Conservation (phyloP, 2,797 vertebrate genomes). For the Podargus strigoides region DNA sequence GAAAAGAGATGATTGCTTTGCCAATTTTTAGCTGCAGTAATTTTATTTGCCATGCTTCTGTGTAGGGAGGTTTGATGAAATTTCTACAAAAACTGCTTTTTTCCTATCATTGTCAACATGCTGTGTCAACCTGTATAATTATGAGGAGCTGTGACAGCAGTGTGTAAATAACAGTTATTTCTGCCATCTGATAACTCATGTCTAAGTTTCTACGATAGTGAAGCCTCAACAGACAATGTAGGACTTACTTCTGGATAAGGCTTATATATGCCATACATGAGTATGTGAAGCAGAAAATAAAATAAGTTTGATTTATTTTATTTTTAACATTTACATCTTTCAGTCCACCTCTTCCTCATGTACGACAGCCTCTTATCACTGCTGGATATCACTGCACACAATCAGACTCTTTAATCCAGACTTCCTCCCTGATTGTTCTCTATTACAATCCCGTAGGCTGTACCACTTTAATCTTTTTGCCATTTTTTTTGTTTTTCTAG, state of each 20-base stretch:
- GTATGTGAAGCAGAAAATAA: not conserved
- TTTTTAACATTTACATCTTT: not conserved
- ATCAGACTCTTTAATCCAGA: not conserved
- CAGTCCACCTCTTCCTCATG: not conserved
- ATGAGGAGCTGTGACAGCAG: constrained; percentile 19
- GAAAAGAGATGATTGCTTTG: not conserved
- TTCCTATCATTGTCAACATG: constrained; percentile 6
- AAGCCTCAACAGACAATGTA: not conserved
- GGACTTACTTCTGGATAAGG: not conserved
- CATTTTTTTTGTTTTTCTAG: not conserved
- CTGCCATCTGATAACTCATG: constrained; percentile 12
- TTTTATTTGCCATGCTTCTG: not conserved
- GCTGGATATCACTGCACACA: not conserved
- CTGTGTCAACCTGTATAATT: constrained; percentile 38
- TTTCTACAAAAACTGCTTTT: not conserved
- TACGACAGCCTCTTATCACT: not conserved
- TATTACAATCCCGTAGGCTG: not conserved
- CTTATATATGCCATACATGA: fast-evolving
- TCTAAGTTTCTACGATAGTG: not conserved
- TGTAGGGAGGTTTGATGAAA: not conserved
- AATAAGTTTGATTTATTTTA: not conserved
- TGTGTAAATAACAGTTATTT: constrained; percentile 24
- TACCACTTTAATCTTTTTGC: not conserved
- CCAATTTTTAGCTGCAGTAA: constrained; percentile 5
- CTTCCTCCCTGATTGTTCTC: not conserved